A percentile compares a stretch with the other conserved stretches of the same genome.
phyloP scores from a whole-genome alignment of 2,888 invertebrate genomes.

The Allophyes oxyacanthae region DNA sequence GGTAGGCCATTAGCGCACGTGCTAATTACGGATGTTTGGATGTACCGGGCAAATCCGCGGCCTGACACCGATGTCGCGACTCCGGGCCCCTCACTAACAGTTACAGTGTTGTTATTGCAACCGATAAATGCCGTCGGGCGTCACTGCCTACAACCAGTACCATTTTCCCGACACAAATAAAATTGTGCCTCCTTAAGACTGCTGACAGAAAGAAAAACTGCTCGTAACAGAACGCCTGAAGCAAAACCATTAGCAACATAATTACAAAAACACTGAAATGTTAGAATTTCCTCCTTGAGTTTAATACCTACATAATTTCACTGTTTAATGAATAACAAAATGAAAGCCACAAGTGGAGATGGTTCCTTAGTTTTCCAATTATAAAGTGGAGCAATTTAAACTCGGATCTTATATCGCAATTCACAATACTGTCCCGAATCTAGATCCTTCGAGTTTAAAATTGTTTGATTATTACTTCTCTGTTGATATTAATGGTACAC shows the following conservation, averaged over 20 bases:
- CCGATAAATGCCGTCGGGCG: constrained; percentile 6
- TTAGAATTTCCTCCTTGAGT: constrained; percentile 2
- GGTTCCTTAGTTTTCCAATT: constrained; percentile 60
- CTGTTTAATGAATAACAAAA: constrained; percentile 6
- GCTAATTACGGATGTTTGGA: constrained; percentile 75
- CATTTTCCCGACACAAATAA: not conserved
- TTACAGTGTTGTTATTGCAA: constrained; percentile 38
- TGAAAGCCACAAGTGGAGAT: constrained; percentile 22
- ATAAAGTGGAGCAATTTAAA: constrained; percentile 57
- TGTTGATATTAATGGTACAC: constrained; percentile 12
- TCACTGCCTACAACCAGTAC: not conserved
- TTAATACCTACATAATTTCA: constrained; percentile 6
- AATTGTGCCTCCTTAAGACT: not conserved
- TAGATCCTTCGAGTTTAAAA: constrained; percentile 48
- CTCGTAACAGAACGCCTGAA: constrained; percentile 1
- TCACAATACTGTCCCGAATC: constrained; percentile 47
- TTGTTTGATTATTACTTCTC: constrained; percentile 44
- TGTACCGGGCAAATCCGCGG: constrained; percentile 68
- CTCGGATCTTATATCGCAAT: constrained; percentile 53
- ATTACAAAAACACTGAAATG: not conserved
- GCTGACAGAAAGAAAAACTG: not conserved
- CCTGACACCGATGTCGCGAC: constrained; percentile 12
- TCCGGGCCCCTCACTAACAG: constrained; percentile 15
- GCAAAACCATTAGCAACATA: not conserved
- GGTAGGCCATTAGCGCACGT: constrained; percentile 73